Conservation (phyloP, 2,113 vertebrate genomes). For the Mugil cephalus region DNA sequence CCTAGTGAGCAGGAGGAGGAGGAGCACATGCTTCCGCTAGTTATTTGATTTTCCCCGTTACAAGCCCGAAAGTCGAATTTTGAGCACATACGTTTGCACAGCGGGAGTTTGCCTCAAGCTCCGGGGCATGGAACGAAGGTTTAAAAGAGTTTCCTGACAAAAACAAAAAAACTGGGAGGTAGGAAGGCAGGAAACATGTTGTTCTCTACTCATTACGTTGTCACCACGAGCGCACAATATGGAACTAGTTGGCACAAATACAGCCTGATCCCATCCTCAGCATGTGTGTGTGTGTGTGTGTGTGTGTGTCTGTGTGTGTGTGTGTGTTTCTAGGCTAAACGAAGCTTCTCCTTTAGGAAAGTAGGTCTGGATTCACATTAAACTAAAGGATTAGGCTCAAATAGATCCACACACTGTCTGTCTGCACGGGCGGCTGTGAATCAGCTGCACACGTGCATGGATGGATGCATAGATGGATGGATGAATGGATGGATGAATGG, state of each 20-base stretch:
- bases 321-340: slow-evolving; percentile 36
- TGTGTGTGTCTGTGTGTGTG: slow-evolving; percentile 27
- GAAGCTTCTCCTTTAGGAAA: slow-evolving; percentile 53
- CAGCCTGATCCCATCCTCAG: slow-evolving; percentile 55
- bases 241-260: slow-evolving; percentile 65
- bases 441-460: slow-evolving; percentile 34
- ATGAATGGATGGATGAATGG: too few relatives aligned
- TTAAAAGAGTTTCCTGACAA: slow-evolving; percentile 23
- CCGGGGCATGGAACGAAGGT: slow-evolving; percentile 36
- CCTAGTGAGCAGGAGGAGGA: too few relatives aligned
- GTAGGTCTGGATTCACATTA: slow-evolving; percentile 62
- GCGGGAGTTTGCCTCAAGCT: slow-evolving; percentile 61
- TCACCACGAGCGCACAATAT: slow-evolving; percentile 70
- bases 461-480: too few relatives aligned
- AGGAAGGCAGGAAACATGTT: slow-evolving; percentile 67
- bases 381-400: slow-evolving; percentile 63
- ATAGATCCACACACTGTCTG: slow-evolving; percentile 38
- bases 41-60: too few relatives aligned
- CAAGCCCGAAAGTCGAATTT: too few relatives aligned
- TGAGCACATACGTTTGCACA: slow-evolving; percentile 69
- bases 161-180: slow-evolving; percentile 41
- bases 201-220: slow-evolving; percentile 70
- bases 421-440: slow-evolving; percentile 54
- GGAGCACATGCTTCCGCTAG: too few relatives aligned
- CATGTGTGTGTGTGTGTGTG: slow-evolving; percentile 34